These are phyloP conservation scores for Hemichromis elongatus DNA, from an alignment of 2,113 vertebrate genomes.

Conservation along the genomic window DNA sequence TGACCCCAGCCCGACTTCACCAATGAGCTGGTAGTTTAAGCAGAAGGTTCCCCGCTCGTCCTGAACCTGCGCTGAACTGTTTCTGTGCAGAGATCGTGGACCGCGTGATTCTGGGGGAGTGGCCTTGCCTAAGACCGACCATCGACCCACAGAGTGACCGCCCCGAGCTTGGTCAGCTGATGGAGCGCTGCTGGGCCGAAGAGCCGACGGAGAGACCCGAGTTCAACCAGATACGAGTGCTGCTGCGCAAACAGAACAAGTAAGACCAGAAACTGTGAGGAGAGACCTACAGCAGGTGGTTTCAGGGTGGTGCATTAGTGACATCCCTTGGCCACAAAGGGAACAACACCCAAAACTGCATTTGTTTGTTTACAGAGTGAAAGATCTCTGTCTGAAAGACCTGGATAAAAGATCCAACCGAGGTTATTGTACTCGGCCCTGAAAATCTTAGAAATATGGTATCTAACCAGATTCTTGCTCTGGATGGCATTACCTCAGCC, in stretches of 20 bases:
- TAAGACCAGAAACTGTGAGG: constrained; percentile 4
- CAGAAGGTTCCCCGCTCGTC: too few species aligned
- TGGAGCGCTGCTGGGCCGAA: constrained; percentile 94
- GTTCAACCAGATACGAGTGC: constrained; percentile 86
- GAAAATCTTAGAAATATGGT: background rate
- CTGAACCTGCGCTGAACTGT: background rate
- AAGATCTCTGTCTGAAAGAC: background rate
- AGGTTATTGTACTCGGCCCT: rapidly evolving
- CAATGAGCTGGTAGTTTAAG: background rate
- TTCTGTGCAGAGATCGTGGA: constrained; percentile 83
- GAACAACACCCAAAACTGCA: background rate
- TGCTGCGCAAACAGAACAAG: constrained; percentile 90
- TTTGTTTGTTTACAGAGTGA: background rate
- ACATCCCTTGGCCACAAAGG: background rate
- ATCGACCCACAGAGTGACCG: constrained; percentile 75
- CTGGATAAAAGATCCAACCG: rapidly evolving
- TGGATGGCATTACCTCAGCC: background rate
- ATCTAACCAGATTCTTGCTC: rapidly evolving
- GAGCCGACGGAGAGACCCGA: constrained; percentile 86
- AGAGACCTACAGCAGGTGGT: background rate
- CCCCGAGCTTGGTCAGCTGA: constrained; percentile 89
- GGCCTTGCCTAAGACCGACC: constrained; percentile 83
- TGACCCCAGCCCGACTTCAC: background rate
- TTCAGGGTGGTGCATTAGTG: background rate
- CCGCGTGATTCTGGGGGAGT: constrained; percentile 81